Evolutionary conservation across 64 coral and sea anemone genomes (phyloP).

Genomic region (Porites lutea): DNA sequence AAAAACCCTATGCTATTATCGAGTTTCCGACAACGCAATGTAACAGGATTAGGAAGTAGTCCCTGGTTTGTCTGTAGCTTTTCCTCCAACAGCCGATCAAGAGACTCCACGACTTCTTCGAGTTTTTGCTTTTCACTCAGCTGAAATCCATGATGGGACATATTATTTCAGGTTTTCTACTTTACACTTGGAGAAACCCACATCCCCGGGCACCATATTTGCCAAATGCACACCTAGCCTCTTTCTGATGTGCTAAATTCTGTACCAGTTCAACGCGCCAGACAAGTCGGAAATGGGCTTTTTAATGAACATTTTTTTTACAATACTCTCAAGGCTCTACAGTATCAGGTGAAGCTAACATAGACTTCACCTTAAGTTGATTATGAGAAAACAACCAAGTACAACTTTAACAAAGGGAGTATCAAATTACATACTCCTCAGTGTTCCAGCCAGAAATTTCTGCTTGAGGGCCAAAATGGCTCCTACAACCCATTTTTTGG

Average conservation of each 20-base stretch:
- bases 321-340: no score
- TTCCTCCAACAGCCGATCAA: constrained; percentile 49
- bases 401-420: no score
- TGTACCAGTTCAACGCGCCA: constrained; percentile 46
- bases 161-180: constrained; percentile 61
- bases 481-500: no score
- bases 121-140: constrained; percentile 48
- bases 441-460: no score
- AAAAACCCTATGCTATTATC: no score
- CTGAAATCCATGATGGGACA: constrained; percentile 62
- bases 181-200: constrained; percentile 64
- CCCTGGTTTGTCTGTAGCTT: constrained; percentile 67
- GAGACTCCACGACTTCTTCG: constrained; percentile 48
- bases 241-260: constrained; percentile 46
- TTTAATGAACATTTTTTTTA: neutral
- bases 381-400: no score
- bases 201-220: constrained; percentile 26
- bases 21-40: constrained; percentile 28
- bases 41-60: constrained; percentile 47
- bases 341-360: no score
- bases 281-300: constrained; percentile 58
- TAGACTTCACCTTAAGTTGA: no score
- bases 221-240: constrained; percentile 24
- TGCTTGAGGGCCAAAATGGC: no score
- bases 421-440: no score